Percentiles rank a stretch among this genome's conserved stretches.
These are phyloP conservation scores for Diachrysia chrysitis DNA, from an alignment of 2,888 invertebrate genomes.

Conservation along the genomic window DNA sequence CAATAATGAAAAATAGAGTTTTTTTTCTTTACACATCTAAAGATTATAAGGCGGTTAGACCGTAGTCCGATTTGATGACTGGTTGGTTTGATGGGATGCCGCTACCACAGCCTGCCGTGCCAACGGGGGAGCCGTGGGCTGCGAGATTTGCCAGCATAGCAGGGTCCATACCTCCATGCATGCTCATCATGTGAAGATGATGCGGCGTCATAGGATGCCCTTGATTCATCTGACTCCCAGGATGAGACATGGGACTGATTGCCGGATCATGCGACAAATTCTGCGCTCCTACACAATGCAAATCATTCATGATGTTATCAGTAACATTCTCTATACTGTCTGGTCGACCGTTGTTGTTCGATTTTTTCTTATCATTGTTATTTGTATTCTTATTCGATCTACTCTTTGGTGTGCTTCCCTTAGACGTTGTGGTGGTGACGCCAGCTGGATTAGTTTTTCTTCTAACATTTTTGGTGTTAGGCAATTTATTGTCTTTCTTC, in stretches of 20 bases:
- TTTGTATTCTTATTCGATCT: constrained; percentile 90
- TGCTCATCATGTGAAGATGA: constrained; percentile 85
- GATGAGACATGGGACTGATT: constrained; percentile 87
- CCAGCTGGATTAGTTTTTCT: constrained; percentile 94
- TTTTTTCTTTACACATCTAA: constrained; percentile 81
- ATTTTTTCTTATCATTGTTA: constrained; percentile 88
- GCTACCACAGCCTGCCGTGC: constrained; percentile 84
- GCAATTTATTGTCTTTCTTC: constrained; percentile 95
- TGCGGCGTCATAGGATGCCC: constrained; percentile 89
- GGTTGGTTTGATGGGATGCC: constrained; percentile 84
- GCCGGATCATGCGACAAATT: constrained; percentile 84
- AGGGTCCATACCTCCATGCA: constrained; percentile 85
- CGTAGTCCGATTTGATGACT: constrained; percentile 96
- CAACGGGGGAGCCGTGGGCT: constrained; percentile 88
- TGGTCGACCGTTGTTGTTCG: constrained; percentile 88
- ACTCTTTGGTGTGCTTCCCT: constrained; percentile 91
- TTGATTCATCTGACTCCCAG: constrained; percentile 82
- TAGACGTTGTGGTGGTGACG: constrained; percentile 90
- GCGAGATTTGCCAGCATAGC: constrained; percentile 85
- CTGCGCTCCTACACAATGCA: constrained; percentile 89
- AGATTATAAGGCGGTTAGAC: constrained; percentile 93
- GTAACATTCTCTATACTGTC: constrained; percentile 91
- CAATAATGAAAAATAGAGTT: constrained; percentile 85
- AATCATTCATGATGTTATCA: constrained; percentile 89
- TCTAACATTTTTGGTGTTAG: constrained; percentile 93